Evolutionary conservation across 2,113 vertebrate species (phyloP), one percentile per base, ranked within the genome.

Genomic region (Otocyon megalotis): DNA sequence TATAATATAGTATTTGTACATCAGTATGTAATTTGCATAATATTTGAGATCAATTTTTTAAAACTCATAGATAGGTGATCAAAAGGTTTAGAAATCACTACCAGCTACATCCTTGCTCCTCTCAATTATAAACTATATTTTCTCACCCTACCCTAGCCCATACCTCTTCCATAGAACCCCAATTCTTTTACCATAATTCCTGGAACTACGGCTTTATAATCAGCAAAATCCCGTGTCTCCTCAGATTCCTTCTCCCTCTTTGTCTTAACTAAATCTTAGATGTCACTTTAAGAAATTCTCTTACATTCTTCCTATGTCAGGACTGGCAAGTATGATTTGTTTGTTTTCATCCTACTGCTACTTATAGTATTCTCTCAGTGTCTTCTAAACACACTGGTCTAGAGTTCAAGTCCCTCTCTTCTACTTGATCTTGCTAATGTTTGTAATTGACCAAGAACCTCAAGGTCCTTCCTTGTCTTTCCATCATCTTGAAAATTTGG

Each of bases 211-310:
- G 48, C 17, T 90, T 87, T 60, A 82, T 24, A 62, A 74, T 58
- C 19, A 85, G 22, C 14, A 71, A 77, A 74, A 5, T 32, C 15
- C 19, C 28, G 50, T 4, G 28, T 89, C n/a, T 92, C 13, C 54
- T 58, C 53, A 76, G 54, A 7, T 79, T 63, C 35, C 37, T 80
- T 82, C 26, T 79, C 71, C 9, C 69, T 43, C 53, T 84, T 24
- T 20, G 3, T 62, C 30, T 90, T 88, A 82, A 94, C 22, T 48
- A 54, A 96, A 89, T 56, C 50, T 28, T 93, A 24, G 14, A 54
- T 76, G 26, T 69, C 50, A 88, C 79, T 26, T 87, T 8, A 88
- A 81, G 88, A 88, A 94, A 74, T 74, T 65, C 28, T 77, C 72
- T 90, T 84, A 72, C 8, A 67, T 26, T 63, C 12, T 24, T 77